Percentiles rank a stretch among this genome's conserved stretches.
Evolutionary conservation across 1,140 invertebrate species (phyloP).

Genomic region (Nebria ingens): DNA sequence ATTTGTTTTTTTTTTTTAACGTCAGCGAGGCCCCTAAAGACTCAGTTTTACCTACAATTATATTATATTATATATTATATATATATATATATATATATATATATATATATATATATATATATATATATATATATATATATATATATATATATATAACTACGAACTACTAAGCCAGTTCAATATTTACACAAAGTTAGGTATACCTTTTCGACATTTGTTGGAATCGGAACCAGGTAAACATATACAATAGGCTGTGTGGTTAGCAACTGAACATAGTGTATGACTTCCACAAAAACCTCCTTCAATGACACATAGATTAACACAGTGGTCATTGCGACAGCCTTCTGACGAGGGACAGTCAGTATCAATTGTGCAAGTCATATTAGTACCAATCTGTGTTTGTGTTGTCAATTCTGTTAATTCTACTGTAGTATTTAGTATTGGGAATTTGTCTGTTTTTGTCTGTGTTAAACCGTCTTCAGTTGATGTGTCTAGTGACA

Average conservation of each 20-base stretch:
- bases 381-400: conserved; percentile 12
- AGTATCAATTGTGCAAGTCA: conserved; percentile 46
- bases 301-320: conserved; percentile 54
- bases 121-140: no score
- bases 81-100: no score
- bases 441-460: neutral
- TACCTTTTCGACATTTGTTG: conserved; percentile 31
- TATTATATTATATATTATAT: no score
- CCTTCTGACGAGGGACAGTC: conserved; percentile 56
- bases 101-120: no score
- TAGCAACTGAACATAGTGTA: conserved; percentile 54
- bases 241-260: conserved; percentile 59
- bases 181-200: no score
- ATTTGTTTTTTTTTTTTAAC: no score
- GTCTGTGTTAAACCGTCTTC: neutral
- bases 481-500: conserved; percentile 3
- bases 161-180: no score
- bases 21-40: no score
- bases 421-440: neutral
- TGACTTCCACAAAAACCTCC: conserved; percentile 54
- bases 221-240: conserved; percentile 46
- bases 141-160: no score
- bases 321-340: conserved; percentile 57
- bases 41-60: no score
- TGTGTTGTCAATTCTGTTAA: neutral